These are phyloP conservation scores for Solea senegalensis DNA, from an alignment of 2,113 vertebrate genomes.

Conservation along the genomic window DNA sequence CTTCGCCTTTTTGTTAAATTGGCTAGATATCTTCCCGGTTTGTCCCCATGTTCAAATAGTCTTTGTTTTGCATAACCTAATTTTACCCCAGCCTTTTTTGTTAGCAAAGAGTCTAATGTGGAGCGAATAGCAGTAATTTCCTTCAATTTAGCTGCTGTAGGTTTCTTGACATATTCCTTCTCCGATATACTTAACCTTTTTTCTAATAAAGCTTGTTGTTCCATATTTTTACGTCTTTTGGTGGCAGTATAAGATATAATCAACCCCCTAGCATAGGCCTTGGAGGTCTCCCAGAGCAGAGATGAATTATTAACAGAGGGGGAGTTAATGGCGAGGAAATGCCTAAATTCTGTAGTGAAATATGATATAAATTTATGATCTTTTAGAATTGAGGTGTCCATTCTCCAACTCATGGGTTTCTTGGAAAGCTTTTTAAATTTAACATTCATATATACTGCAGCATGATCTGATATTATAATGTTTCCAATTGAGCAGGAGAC, in stretches of 20 bases:
- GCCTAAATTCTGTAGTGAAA: not conserved
- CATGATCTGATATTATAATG: not conserved
- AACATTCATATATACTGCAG: not conserved
- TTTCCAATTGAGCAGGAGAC: not conserved
- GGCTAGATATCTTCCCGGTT: not conserved
- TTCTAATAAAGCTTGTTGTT: not conserved
- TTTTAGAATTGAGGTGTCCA: not conserved
- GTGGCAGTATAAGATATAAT: not conserved
- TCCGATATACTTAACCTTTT: too few relatives aligned
- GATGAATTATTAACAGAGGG: not conserved
- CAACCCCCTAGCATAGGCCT: conserved; percentile 3
- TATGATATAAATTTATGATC: not conserved
- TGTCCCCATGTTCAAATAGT: not conserved
- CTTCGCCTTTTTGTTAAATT: not conserved
- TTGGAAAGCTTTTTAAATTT: not conserved
- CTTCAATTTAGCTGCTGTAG: too few relatives aligned
- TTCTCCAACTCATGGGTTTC: not conserved
- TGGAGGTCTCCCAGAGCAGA: conserved; percentile 12
- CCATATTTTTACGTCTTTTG: not conserved
- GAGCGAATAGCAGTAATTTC: too few relatives aligned
- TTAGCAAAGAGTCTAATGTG: too few relatives aligned
- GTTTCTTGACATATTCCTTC: too few relatives aligned
- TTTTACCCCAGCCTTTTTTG: not conserved
- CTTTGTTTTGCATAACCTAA: not conserved
- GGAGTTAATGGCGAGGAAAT: not conserved